These are phyloP conservation scores for Tethya wilhelma DNA, from an alignment of 37 sponge, comb jelly and placozoan species.

Conservation along the genomic window DNA sequence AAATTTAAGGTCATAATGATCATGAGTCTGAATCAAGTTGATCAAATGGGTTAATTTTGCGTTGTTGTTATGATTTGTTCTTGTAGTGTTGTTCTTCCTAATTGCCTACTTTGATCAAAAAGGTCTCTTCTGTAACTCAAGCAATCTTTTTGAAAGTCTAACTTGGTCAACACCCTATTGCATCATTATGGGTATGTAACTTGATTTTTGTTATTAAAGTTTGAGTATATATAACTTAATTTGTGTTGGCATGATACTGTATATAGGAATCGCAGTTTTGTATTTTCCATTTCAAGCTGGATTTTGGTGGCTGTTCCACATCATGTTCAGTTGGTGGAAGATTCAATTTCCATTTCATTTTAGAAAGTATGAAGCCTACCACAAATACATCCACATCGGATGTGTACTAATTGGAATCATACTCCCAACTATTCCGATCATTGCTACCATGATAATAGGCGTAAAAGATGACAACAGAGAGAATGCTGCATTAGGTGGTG, in stretches of 20 bases:
- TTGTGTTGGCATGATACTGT: neutral
- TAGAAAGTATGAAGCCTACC: neutral
- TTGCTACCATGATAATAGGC: neutral
- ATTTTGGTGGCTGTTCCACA: neutral
- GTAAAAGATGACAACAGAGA: no score
- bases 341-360: slow-evolving; percentile 7
- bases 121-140: neutral
- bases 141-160: neutral
- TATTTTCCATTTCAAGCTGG: neutral
- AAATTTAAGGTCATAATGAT: neutral
- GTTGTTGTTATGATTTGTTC: no score
- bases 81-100: neutral
- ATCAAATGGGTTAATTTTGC: no score
- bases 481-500: no score
- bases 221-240: neutral
- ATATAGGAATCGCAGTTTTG: neutral
- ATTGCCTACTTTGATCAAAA: neutral
- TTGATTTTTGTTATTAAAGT: neutral
- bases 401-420: neutral
- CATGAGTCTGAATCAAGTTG: no score
- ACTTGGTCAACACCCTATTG: neutral
- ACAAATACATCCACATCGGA: neutral
- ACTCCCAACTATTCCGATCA: neutral
- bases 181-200: neutral
- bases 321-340: neutral